Base-by-base conservation (phyloP, 1,140 invertebrate genomes). In the Cydia amplana region DNA sequence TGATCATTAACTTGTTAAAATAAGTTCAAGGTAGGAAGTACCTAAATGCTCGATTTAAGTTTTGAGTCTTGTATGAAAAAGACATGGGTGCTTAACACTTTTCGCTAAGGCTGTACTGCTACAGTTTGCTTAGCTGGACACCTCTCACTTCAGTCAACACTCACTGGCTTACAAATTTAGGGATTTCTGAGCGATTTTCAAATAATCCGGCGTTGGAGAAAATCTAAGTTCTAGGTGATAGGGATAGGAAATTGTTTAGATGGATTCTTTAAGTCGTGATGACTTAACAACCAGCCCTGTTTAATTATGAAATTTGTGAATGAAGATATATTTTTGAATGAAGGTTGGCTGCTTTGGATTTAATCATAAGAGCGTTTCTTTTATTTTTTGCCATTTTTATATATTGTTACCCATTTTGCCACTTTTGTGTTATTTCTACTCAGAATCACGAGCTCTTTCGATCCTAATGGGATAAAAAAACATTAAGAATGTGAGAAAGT, bases 171-270 rank as follows among this genome's bases (percentile, higher is more conserved):
- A 51, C 49, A 51, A 51, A 51, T 51, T 51, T 23, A 60, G 55
- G 55, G 55, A 60, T 60, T 60, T 60, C 55, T 20, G 55, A 60
- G 55, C 55, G 55, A 60, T 60, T 60, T 60, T 60, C 55, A 60
- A 60, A 60, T 23, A 60, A 60, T 60, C 55, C 55, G 55, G 23
- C 55, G 55, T 10, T 23, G 20, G 55, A 60, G 55, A 23, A 55
- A 60, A 60, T 60, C 55, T 23, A 23, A 14, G 20, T 7, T 12
- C 6, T 20, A 10, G 5, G 20, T 10, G n/a, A 43, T 9, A 36
- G 14, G 63, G 74, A 74, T 75, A 65, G 16, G 67, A 49, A 74
- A 46, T 72, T 74, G 67, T 40, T 77, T 74, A 2, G 49, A 4
- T 64, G n/a, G 73, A 77, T 73, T 32, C 46, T 12, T 23, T 60